These are phyloP conservation scores for Gymnocypris eckloni DNA, from an alignment of 2,797 vertebrate genomes.

Conservation along the genomic window DNA sequence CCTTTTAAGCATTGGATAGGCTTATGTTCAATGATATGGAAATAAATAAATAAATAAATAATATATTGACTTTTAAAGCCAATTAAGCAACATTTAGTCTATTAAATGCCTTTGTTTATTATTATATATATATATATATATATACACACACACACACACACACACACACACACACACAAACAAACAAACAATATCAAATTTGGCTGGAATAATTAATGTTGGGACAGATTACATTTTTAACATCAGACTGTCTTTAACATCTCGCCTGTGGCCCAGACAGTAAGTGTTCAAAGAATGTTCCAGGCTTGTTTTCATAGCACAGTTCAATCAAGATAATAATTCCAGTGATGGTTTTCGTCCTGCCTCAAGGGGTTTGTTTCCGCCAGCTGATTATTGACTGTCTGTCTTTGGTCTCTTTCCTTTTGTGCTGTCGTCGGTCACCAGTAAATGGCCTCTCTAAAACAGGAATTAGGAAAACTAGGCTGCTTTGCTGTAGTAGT, in stretches of 20 bases:
- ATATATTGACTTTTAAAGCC: no score
- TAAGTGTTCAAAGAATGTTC: conserved; percentile 30
- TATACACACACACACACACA: neutral
- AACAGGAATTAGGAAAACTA: conserved; percentile 31
- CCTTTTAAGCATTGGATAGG: no score
- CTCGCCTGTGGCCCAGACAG: neutral
- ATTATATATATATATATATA: no score
- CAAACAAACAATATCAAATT: neutral
- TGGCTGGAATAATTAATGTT: neutral
- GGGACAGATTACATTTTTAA: neutral
- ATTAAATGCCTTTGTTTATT: neutral
- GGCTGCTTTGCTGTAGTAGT: conserved; percentile 15
- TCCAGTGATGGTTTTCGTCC: conserved; percentile 45
- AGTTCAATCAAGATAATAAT: conserved; percentile 44
- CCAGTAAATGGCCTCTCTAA: conserved; percentile 22
- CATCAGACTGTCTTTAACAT: neutral
- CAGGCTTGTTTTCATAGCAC: conserved; percentile 31
- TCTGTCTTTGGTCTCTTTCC: conserved; percentile 34
- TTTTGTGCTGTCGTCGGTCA: conserved; percentile 46
- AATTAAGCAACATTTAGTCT: neutral
- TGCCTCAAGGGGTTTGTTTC: conserved; percentile 46
- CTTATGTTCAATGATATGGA: neutral
- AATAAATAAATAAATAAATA: no score
- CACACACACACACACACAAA: neutral
- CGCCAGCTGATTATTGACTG: conserved; percentile 39